A percentile compares a stretch with the other conserved stretches of the same genome.
phyloP scores from a whole-genome alignment of 64 coral and sea anemone species.

The Porites lutea region DNA sequence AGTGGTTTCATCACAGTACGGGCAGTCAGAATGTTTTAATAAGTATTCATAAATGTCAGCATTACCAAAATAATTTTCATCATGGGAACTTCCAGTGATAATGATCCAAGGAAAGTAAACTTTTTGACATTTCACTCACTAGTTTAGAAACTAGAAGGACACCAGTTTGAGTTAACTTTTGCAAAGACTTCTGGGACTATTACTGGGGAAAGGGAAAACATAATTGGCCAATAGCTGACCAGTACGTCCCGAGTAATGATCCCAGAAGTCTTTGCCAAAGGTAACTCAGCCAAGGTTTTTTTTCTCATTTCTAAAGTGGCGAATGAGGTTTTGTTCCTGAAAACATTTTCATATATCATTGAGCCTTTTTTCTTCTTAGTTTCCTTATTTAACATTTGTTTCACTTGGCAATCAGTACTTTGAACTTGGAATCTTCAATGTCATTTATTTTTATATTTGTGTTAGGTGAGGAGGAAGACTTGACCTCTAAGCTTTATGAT shows the following conservation, averaged over 20 bases:
- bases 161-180: too few relatives aligned
- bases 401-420: background rate
- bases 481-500: background rate
- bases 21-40: background rate
- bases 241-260: too few relatives aligned
- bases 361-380: background rate
- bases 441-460: constrained; percentile 2
- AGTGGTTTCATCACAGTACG: background rate
- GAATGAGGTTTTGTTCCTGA: too few relatives aligned
- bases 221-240: too few relatives aligned
- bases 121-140: too few relatives aligned
- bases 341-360: background rate
- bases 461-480: constrained; percentile 19
- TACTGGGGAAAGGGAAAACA: too few relatives aligned
- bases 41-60: background rate
- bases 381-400: too few relatives aligned
- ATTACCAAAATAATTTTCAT: background rate
- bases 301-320: too few relatives aligned
- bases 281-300: too few relatives aligned
- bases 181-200: too few relatives aligned
- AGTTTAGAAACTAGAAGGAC: too few relatives aligned
- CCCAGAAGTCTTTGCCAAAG: too few relatives aligned
- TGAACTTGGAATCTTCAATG: background rate
- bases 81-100: background rate
- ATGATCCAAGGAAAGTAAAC: background rate